These are phyloP conservation scores for Salpingus planirostris DNA, from an alignment of 2,888 invertebrate genomes.

Conservation along the genomic window DNA sequence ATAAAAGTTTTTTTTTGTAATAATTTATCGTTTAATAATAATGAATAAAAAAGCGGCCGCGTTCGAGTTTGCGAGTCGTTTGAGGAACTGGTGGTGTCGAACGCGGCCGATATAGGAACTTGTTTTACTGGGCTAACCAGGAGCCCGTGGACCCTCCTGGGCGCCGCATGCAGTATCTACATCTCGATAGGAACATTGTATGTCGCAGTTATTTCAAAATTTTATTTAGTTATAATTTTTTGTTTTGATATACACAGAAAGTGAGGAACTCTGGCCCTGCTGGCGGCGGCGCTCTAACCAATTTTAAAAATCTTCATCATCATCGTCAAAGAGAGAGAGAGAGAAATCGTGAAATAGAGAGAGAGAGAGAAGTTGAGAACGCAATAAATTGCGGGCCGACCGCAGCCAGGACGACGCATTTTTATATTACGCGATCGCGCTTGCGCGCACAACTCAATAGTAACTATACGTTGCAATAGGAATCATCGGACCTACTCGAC, in stretches of 20 bases:
- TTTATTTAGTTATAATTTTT: conserved; percentile 6
- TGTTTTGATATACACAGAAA: conserved; percentile 32
- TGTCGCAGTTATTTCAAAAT: too few species aligned
- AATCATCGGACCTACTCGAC: conserved; percentile 42
- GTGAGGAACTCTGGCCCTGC: conserved; percentile 39
- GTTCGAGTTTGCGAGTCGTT: conserved; percentile 36
- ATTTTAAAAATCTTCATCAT: too few species aligned
- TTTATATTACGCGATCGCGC: conserved; percentile 7
- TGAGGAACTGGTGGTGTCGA: conserved; percentile 40
- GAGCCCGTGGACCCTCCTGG: conserved; percentile 34
- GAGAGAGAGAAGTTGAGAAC: too few species aligned
- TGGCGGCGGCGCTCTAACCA: too few species aligned
- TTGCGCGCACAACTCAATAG: conserved; percentile 31
- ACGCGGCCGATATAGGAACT: conserved; percentile 43
- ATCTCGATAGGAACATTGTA: conserved; percentile 44
- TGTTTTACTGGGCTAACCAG: conserved; percentile 43
- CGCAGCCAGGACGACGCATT: conserved; percentile 9
- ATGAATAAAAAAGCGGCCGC: conserved; percentile 41
- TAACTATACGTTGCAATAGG: conserved; percentile 46
- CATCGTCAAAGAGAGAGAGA: too few species aligned
- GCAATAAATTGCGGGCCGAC: conserved; percentile 16
- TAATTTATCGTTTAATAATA: conserved; percentile 40
- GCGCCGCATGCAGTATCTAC: conserved; percentile 43
- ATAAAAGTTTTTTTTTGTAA: conserved; percentile 40
- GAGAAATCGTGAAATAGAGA: too few species aligned